These are phyloP conservation scores for Bombyx mori DNA, from an alignment of 1,140 invertebrate species.

Conservation along the genomic window ASM3026992v2 NC_085112.1:13845001-13845500, in stretches of 20 bases:
- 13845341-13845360: constrained; percentile 48
- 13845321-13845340: constrained; percentile 46
- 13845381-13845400: constrained; percentile 66
- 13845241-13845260: not conserved
- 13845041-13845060: no score
- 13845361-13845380: constrained; percentile 59
- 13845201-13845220: not conserved
- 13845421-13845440: constrained; percentile 40
- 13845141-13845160: no score
- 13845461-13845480: constrained; percentile 44
- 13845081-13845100: no score
- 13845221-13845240: not conserved
- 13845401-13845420: constrained; percentile 62
- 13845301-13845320: constrained; percentile 54
- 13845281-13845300: constrained; percentile 50
- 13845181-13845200: no score
- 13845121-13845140: no score
- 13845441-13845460: constrained; percentile 36
- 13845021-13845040: no score
- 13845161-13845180: no score
- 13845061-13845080: no score
- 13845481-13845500: constrained; percentile 68
- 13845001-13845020: no score
- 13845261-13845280: constrained; percentile 58
- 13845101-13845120: no score